These are phyloP conservation scores for Erethizon dorsatum DNA, from an alignment of 2,797 vertebrate species.

Conservation along the genomic window DNA sequence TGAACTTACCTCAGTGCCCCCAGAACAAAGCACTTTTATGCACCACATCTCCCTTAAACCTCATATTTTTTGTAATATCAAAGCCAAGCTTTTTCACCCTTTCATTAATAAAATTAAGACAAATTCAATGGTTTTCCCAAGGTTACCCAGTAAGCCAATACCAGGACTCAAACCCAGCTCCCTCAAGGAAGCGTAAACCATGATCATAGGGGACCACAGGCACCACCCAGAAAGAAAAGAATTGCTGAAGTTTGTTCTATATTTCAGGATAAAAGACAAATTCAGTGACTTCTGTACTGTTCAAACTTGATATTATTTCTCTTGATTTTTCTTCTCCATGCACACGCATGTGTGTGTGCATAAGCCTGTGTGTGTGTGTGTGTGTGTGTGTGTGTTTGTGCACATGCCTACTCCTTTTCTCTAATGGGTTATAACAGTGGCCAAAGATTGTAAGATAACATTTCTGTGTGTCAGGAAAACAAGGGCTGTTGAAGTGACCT, in stretches of 20 bases:
- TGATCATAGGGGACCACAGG: neutral
- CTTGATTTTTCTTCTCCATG: neutral
- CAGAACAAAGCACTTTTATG: neutral
- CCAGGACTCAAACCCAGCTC: neutral
- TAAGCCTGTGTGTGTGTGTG: no score
- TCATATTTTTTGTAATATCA: neutral
- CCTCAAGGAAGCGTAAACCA: neutral
- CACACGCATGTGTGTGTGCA: neutral
- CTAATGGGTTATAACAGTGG: neutral
- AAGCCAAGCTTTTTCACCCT: accelerated
- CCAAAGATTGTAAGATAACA: neutral
- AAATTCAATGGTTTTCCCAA: neutral
- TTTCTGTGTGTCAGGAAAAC: neutral
- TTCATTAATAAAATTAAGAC: neutral
- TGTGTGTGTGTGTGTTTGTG: neutral
- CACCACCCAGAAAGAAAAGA: neutral
- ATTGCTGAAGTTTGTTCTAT: neutral
- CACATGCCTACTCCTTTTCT: neutral
- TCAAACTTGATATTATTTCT: neutral
- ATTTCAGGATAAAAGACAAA: neutral
- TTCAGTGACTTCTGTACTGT: neutral
- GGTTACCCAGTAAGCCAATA: neutral
- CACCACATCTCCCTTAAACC: accelerated
- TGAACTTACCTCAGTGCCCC: neutral
- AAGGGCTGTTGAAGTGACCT: neutral